These are phyloP conservation scores for Mantis religiosa DNA, from an alignment of 2,888 invertebrate genomes.

Conservation along the genomic window DNA sequence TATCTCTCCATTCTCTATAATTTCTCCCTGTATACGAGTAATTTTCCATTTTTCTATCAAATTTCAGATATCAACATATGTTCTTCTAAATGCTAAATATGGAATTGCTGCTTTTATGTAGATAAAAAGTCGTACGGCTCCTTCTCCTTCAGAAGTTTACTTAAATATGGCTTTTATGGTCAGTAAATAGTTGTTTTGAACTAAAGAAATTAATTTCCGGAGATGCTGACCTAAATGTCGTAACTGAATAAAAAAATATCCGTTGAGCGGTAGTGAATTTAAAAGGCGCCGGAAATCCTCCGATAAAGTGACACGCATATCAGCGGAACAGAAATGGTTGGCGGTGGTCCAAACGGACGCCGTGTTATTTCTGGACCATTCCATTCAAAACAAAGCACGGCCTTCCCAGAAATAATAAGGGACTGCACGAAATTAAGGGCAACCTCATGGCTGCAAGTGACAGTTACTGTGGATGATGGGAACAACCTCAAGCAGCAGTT, in stretches of 20 bases:
- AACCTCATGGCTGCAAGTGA: not conserved
- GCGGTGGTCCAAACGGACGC: not conserved
- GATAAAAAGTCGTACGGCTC: too few relatives aligned
- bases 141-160: too few relatives aligned
- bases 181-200: too few relatives aligned
- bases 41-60: too few relatives aligned
- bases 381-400: not conserved
- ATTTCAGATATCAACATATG: too few relatives aligned
- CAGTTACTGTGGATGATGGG: not conserved
- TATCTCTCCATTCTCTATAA: too few relatives aligned
- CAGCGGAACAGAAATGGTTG: not conserved
- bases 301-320: not conserved
- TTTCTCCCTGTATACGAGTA: too few relatives aligned
- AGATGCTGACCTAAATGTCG: not conserved
- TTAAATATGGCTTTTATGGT: too few relatives aligned
- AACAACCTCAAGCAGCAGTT: too few relatives aligned
- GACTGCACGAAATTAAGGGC: not conserved
- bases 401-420: not conserved
- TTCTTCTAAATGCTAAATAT: too few relatives aligned
- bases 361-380: not conserved
- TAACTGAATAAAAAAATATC: not conserved
- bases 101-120: too few relatives aligned
- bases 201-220: not conserved
- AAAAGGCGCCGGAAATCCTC: not conserved
- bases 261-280: not conserved